A percentile compares a stretch with the other conserved stretches of the same genome.
These are phyloP conservation scores for Drosophila equinoxialis DNA, from an alignment of 1,140 invertebrate species.

Conservation along the genomic window DNA sequence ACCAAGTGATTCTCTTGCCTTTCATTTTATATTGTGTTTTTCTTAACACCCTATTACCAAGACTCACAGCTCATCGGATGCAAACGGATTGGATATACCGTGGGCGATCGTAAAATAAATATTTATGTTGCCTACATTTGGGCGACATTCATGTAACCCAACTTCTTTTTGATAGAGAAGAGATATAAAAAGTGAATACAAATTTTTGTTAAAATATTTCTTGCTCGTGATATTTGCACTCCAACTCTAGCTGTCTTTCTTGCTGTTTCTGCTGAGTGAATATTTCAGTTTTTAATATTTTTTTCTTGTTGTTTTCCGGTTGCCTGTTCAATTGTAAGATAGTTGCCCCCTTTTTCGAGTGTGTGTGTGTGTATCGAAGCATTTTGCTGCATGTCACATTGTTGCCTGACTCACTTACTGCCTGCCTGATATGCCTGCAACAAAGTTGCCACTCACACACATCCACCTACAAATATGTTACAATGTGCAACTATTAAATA, in stretches of 20 bases:
- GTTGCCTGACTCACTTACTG: conserved; percentile 34
- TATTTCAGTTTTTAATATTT: conserved; percentile 41
- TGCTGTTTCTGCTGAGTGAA: conserved; percentile 44
- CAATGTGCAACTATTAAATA: conserved; percentile 74
- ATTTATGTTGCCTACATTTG: too few relatives aligned
- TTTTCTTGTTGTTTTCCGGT: not conserved
- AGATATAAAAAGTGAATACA: not conserved
- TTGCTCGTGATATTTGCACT: conserved; percentile 32
- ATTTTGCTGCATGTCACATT: conserved; percentile 72
- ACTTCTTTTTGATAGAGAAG: not conserved
- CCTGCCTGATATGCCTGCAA: conserved; percentile 43
- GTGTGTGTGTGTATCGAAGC: conserved; percentile 21
- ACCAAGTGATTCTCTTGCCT: not conserved
- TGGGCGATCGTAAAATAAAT: too few relatives aligned
- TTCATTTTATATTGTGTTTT: too few relatives aligned
- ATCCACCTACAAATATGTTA: conserved; percentile 54
- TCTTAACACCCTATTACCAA: too few relatives aligned
- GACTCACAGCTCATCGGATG: too few relatives aligned
- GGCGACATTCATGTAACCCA: not conserved
- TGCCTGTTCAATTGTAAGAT: conserved; percentile 45
- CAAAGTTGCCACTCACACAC: conserved; percentile 48
- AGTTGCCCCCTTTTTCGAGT: conserved; percentile 7
- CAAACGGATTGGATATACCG: too few relatives aligned
- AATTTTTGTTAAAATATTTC: conserved; percentile 16
- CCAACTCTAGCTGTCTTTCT: not conserved